phyloP scores from a whole-genome alignment of 2,797 vertebrate species.

The Micropoecilia bifurca region DNA sequence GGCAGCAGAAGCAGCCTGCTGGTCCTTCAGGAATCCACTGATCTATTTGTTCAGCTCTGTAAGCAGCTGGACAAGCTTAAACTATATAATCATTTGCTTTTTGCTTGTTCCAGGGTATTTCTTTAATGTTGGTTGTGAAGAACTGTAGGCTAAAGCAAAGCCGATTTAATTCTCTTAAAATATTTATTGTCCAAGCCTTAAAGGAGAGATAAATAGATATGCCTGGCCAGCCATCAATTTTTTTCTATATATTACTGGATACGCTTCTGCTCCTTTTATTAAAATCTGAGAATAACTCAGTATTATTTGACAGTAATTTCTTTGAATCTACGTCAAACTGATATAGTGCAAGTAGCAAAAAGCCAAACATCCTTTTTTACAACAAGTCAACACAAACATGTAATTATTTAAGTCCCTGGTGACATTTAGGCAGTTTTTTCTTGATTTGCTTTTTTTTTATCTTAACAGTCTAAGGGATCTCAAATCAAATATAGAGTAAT shows the following conservation, averaged over 20 bases:
- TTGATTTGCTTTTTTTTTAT: background rate
- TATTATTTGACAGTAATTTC: background rate
- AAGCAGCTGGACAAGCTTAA: constrained; percentile 11
- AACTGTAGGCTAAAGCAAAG: background rate
- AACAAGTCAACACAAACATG: background rate
- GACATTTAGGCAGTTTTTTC: background rate
- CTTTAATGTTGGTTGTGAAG: background rate
- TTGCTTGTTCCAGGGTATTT: background rate
- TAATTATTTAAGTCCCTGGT: background rate
- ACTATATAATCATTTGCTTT: background rate
- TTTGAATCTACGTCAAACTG: background rate
- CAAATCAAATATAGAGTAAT: background rate
- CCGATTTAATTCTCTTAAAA: background rate
- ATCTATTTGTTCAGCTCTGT: constrained; percentile 25
- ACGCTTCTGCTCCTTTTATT: background rate
- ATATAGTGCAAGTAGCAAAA: background rate
- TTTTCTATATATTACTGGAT: background rate
- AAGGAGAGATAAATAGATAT: background rate
- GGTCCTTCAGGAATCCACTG: constrained; percentile 47
- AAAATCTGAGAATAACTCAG: background rate
- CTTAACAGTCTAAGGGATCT: background rate
- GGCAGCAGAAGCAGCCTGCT: constrained; percentile 20
- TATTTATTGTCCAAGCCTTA: background rate
- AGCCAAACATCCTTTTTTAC: background rate
- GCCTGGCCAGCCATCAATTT: background rate